phyloP scores from a whole-genome alignment of 2,113 vertebrate species.

The Notarius quadriscutis region DNA sequence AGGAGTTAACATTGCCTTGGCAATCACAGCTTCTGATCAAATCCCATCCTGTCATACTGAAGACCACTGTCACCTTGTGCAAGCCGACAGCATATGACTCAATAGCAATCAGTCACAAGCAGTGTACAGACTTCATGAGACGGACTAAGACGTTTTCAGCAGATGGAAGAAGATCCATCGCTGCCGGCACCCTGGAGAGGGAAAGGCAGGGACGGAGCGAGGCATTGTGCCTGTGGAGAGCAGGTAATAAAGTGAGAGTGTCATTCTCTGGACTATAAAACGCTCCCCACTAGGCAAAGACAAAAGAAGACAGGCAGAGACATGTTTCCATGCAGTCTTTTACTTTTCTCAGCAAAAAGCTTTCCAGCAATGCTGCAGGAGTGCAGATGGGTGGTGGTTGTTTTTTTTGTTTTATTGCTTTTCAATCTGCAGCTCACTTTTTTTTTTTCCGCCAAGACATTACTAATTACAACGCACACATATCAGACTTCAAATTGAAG shows the following conservation, averaged over 20 bases:
- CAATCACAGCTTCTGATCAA: background rate
- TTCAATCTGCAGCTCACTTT: background rate
- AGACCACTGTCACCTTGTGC: background rate
- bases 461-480: background rate
- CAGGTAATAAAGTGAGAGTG: slow-evolving; percentile 46
- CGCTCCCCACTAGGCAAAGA: background rate
- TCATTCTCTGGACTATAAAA: slow-evolving; percentile 37
- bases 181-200: slow-evolving; percentile 25
- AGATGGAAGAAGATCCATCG: slow-evolving; percentile 11
- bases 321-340: background rate
- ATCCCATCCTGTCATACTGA: background rate
- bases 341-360: background rate
- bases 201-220: slow-evolving; percentile 45
- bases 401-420: background rate
- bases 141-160: background rate
- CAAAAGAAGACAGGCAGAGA: background rate
- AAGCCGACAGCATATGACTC: background rate
- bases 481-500: background rate
- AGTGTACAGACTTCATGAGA: background rate
- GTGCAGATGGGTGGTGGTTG: background rate
- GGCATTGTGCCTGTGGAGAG: slow-evolving; percentile 42
- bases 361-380: background rate
- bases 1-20: background rate
- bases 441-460: background rate
- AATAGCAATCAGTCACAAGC: background rate